phyloP scores from a whole-genome alignment of 2,113 vertebrate species.

The Hyaena hyaena region DNA sequence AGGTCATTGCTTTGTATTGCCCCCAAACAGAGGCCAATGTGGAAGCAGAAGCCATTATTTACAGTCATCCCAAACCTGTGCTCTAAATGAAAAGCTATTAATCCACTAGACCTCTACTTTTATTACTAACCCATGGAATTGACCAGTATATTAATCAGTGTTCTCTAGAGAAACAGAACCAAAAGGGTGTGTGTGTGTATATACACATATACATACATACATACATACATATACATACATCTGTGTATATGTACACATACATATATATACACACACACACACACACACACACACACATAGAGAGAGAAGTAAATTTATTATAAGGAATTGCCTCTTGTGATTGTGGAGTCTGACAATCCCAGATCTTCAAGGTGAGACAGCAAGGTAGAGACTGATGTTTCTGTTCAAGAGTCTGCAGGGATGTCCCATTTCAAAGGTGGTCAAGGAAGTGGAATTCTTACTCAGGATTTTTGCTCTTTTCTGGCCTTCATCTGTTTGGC shows the following conservation, averaged over 20 bases:
- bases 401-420: not conserved
- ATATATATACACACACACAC: fast-evolving
- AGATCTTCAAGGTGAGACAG: not conserved
- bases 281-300: no score
- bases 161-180: not conserved
- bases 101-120: not conserved
- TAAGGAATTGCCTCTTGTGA: not conserved
- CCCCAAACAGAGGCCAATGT: not conserved
- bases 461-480: not conserved
- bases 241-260: no score
- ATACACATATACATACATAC: no score
- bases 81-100: slow-evolving; percentile 5
- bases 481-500: not conserved
- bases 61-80: not conserved
- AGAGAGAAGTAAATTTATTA: not conserved
- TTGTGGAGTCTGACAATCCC: not conserved
- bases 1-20: not conserved
- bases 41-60: not conserved
- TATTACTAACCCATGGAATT: not conserved
- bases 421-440: not conserved
- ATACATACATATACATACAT: no score
- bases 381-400: not conserved
- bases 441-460: not conserved
- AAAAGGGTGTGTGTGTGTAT: not conserved
- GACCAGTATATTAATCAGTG: not conserved